Evolutionary conservation across 2,888 invertebrate species (phyloP).

Genomic region (Andricus curvator): DNA sequence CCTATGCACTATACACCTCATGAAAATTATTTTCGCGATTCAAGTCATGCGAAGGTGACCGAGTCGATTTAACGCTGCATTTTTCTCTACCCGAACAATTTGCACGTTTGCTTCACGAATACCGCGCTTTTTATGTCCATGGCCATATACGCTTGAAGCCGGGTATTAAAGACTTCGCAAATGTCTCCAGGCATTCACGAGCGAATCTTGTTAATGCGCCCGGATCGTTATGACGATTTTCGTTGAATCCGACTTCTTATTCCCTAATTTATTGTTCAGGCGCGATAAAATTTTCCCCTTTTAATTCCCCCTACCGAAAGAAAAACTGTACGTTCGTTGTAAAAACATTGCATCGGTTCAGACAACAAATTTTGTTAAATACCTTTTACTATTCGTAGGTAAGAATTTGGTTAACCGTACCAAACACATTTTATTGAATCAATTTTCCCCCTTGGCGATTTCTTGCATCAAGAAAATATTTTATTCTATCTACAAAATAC

Average conservation of each 20-base stretch:
- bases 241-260: not conserved
- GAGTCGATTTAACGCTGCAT: slow-evolving; percentile 38
- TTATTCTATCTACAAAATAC: no score
- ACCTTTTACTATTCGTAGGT: no score
- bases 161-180: slow-evolving; percentile 16
- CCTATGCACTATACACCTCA: slow-evolving; percentile 25
- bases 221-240: slow-evolving; percentile 6
- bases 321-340: no score
- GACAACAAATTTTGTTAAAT: no score
- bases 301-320: not conserved
- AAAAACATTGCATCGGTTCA: no score
- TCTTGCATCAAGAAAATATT: no score
- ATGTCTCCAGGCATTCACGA: not conserved
- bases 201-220: slow-evolving; percentile 23
- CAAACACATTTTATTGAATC: no score
- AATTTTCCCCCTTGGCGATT: no score
- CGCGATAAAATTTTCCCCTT: not conserved
- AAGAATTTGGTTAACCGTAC: no score
- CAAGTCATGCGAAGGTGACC: slow-evolving; percentile 40
- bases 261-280: not conserved
- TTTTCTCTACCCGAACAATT: slow-evolving; percentile 38
- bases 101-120: slow-evolving; percentile 39
- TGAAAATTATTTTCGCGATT: slow-evolving; percentile 38
- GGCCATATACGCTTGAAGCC: slow-evolving; percentile 12
- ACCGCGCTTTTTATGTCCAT: slow-evolving; percentile 32